A percentile compares a stretch with the other conserved stretches of the same genome.
These are phyloP conservation scores for Phyllopteryx taeniolatus DNA, from an alignment of 2,113 vertebrate genomes.

Conservation along the genomic window DNA sequence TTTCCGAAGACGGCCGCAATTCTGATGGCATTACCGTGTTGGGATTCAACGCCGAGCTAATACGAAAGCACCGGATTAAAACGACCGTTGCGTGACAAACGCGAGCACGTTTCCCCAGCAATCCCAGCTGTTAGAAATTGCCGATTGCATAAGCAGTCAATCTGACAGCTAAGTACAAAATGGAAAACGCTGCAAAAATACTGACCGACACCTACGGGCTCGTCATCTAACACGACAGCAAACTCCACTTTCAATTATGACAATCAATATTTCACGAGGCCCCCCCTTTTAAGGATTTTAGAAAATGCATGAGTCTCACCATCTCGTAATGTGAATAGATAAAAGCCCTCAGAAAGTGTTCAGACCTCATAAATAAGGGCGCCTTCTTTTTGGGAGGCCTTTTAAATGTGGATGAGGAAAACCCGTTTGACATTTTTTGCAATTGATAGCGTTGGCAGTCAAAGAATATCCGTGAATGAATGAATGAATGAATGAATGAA, in stretches of 20 bases:
- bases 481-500: slow-evolving; percentile 8
- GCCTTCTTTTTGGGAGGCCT: slow-evolving; percentile 2
- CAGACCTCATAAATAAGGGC: slow-evolving; percentile 33
- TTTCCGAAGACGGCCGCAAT: too few relatives aligned
- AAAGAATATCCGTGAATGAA: slow-evolving; percentile 27
- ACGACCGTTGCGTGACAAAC: too few relatives aligned
- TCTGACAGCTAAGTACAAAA: not conserved
- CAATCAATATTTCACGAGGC: slow-evolving; percentile 40
- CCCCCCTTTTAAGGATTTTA: slow-evolving; percentile 21
- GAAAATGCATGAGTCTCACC: slow-evolving; percentile 27
- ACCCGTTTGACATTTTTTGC: slow-evolving; percentile 12
- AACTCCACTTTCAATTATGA: slow-evolving; percentile 33
- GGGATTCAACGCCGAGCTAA: too few relatives aligned
- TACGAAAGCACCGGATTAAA: too few relatives aligned
- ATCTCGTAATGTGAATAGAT: slow-evolving; percentile 27
- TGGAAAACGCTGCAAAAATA: not conserved
- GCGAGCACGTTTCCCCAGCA: too few relatives aligned
- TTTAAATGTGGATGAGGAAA: slow-evolving; percentile 12
- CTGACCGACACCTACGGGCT: slow-evolving; percentile 6
- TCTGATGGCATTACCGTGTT: too few relatives aligned
- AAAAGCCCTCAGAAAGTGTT: slow-evolving; percentile 3
- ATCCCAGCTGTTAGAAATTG: too few relatives aligned
- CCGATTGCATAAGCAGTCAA: too few relatives aligned
- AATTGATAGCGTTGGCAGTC: slow-evolving; percentile 24
- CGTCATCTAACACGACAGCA: slow-evolving; percentile 11